Evolutionary conservation across 2,113 vertebrate species (phyloP).

Genomic region (Lucifuga dentata): DNA sequence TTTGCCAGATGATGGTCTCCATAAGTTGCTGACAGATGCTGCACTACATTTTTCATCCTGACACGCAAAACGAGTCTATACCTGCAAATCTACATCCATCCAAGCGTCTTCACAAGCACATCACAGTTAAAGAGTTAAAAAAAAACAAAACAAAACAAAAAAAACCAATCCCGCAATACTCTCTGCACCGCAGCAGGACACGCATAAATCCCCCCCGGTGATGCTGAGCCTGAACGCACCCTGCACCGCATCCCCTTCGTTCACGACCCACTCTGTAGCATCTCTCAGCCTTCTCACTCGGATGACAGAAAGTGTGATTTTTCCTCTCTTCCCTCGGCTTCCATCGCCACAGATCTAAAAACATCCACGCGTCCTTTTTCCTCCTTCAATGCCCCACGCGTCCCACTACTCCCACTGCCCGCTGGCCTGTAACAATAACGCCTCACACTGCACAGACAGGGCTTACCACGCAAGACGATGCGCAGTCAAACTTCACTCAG

Average conservation of each 20-base stretch:
- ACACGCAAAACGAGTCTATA: too few relatives aligned
- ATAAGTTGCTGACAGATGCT: conserved; percentile 26
- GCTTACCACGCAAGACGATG: conserved; percentile 74
- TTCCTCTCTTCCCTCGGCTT: conserved; percentile 17
- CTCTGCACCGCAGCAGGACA: conserved; percentile 45
- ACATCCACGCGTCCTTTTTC: conserved; percentile 25
- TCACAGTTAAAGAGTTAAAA: too few relatives aligned
- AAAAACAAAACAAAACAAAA: too few relatives aligned
- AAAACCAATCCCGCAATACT: conserved; percentile 60
- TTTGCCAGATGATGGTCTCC: not conserved
- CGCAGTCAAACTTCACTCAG: conserved; percentile 66
- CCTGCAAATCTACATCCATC: conserved; percentile 31
- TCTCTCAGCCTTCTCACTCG: not conserved
- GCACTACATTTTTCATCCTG: too few relatives aligned
- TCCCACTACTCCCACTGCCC: conserved; percentile 30
- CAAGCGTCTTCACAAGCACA: conserved; percentile 21
- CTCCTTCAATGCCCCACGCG: conserved; percentile 37
- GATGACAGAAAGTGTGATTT: not conserved
- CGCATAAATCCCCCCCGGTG: conserved; percentile 24
- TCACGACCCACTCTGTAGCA: conserved; percentile 38
- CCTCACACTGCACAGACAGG: conserved; percentile 49
- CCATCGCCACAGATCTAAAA: conserved; percentile 21
- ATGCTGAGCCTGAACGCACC: conserved; percentile 41
- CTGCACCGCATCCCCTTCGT: conserved; percentile 35
- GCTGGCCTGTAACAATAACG: conserved; percentile 32